A percentile compares a stretch with the other conserved stretches of the same genome.
phyloP scores from a whole-genome alignment of 2,888 invertebrate species.

The Drosophila subquinaria region DNA sequence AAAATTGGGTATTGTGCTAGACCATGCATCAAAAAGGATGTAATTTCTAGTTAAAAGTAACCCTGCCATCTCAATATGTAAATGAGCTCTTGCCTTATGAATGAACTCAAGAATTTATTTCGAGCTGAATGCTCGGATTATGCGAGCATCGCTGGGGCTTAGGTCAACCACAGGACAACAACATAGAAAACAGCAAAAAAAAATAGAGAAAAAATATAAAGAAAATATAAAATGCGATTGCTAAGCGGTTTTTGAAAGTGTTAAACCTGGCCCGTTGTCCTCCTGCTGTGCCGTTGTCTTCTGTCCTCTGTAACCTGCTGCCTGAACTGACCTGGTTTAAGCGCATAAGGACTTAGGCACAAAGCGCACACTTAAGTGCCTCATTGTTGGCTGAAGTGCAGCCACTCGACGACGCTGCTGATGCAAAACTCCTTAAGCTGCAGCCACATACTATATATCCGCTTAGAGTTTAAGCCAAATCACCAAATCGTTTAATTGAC shows the following conservation, averaged over 20 bases:
- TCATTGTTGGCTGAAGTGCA: conserved; percentile 69
- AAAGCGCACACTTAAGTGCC: conserved; percentile 71
- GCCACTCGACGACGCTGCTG: conserved; percentile 53
- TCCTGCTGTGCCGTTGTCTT: conserved; percentile 13
- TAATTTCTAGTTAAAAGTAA: not conserved
- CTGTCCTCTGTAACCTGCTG: conserved; percentile 29
- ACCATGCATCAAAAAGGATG: not conserved
- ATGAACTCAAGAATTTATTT: conserved; percentile 34
- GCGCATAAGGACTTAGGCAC: conserved; percentile 61
- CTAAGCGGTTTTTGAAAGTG: conserved; percentile 68
- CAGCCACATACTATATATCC: conserved; percentile 21
- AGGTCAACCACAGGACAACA: conserved; percentile 40
- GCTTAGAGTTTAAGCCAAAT: conserved; percentile 47
- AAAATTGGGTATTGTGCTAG: not conserved
- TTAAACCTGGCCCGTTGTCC: conserved; percentile 39
- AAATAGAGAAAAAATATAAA: too few relatives aligned
- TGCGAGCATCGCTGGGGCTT: conserved; percentile 30
- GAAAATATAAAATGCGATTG: not conserved
- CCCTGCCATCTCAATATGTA: conserved; percentile 16
- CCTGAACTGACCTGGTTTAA: conserved; percentile 51
- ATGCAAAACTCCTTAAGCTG: conserved; percentile 39
- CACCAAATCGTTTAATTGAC: conserved; percentile 58
- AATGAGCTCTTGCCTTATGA: conserved; percentile 37
- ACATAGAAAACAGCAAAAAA: conserved; percentile 3
- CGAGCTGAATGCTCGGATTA: conserved; percentile 39